Evolutionary conservation across 2,888 invertebrate species (phyloP), one percentile per base, ranked within the genome.

Genomic region (Bombyx huttoni): DNA sequence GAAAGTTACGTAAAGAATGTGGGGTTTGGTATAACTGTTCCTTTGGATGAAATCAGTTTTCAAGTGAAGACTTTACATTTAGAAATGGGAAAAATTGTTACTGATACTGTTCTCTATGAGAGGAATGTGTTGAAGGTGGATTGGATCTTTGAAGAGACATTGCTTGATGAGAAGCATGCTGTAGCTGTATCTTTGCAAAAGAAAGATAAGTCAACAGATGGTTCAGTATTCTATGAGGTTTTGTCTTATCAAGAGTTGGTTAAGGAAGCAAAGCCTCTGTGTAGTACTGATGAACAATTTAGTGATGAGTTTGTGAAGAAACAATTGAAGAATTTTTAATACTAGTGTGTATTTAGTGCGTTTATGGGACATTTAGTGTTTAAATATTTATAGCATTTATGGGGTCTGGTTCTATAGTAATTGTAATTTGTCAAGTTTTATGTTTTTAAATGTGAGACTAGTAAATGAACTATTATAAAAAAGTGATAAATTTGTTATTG

Each of bases 1-100:
- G 98, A 98, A 77, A 94, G 97, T 72, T 97, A 96, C 73, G 94
- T 96, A 0, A 98, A 98, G 83, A 97, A 98, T 58, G 89, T 93
- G 52, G 98, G 98, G 14, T 86, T 93, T 33, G 98, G 98, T 35
- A 92, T 98, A 52, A 93, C 93, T 0, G 87, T 94, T 57, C 92
- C 95, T 65, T 88, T 98, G 48, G 87, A 91, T 60, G 90, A 93
- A 60, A 90, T 98, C 47, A 93, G 92, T 79, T 98, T 98, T 78
- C 75, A 89, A 51, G 81, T 94, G 13, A 89, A 90, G 54, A 91
- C 92, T 0, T 82, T 81, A 40, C 62, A 78, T 3, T 73, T 94
- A 55, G 69, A 70, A 47, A 65, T 75, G 34, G 80, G 79, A 10
- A 70, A 79, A 49, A 61, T 85, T 58, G 78, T 91, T 1, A 89